phyloP scores from a whole-genome alignment of 2,888 invertebrate genomes.

The Agrotis ipsilon region DNA sequence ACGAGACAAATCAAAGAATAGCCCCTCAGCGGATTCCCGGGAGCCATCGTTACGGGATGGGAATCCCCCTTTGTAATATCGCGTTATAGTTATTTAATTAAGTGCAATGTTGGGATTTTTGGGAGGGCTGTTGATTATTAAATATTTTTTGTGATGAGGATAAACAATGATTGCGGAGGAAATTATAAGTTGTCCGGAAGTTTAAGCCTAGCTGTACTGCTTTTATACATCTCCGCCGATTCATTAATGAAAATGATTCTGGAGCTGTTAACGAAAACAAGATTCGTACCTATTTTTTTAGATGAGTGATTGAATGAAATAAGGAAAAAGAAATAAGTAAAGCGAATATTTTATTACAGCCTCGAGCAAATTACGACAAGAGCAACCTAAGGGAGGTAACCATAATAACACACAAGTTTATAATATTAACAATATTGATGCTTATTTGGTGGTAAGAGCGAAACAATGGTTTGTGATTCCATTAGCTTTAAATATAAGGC shows the following conservation, averaged over 20 bases:
- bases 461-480: conserved; percentile 51
- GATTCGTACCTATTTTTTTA: conserved; percentile 6
- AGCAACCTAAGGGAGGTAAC: conserved; percentile 17
- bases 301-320: conserved; percentile 4
- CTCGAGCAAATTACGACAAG: conserved; percentile 26
- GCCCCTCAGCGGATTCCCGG: conserved; percentile 61
- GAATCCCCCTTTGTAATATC: conserved; percentile 66
- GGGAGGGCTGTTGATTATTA: conserved; percentile 15
- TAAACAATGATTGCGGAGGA: not conserved
- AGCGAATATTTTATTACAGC: conserved; percentile 24
- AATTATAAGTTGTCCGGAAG: not conserved
- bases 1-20: conserved; percentile 78
- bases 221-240: not conserved
- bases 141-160: conserved; percentile 15
- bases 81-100: conserved; percentile 68
- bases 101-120: conserved; percentile 55
- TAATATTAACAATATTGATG: conserved; percentile 30
- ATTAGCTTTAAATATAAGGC: conserved; percentile 34
- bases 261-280: not conserved
- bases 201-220: not conserved
- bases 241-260: not conserved
- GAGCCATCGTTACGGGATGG: conserved; percentile 43
- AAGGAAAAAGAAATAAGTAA: conserved; percentile 10
- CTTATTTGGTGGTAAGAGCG: conserved; percentile 34
- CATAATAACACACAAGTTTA: conserved; percentile 9